These are phyloP conservation scores for Ectemnius cavifrons DNA, from an alignment of 2,888 invertebrate genomes.

Conservation along the genomic window DNA sequence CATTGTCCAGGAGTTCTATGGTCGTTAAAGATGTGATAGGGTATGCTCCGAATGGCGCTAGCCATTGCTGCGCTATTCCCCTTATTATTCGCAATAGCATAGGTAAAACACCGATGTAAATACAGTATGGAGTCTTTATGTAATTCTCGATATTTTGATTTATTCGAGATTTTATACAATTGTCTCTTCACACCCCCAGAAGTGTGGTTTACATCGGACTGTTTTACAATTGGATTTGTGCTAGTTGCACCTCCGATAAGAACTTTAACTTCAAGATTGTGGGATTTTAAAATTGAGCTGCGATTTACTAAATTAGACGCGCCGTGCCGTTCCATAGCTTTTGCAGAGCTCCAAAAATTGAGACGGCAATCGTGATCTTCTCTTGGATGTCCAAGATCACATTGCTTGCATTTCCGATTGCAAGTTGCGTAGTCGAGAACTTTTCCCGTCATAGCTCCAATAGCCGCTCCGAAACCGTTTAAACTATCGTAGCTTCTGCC, in stretches of 20 bases:
- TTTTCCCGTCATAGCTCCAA: constrained; percentile 41
- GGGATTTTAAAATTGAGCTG: constrained; percentile 42
- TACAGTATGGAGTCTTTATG: no score
- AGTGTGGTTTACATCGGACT: no score
- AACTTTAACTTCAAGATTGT: constrained; percentile 51
- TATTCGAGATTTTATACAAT: no score
- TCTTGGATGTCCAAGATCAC: constrained; percentile 40
- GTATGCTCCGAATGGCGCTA: no score
- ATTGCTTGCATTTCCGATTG: constrained; percentile 57
- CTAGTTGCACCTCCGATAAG: constrained; percentile 22
- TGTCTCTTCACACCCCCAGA: no score
- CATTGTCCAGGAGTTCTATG: no score
- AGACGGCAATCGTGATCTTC: constrained; percentile 54
- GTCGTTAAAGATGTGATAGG: no score
- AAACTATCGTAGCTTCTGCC: constrained; percentile 58
- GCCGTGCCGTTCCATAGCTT: constrained; percentile 62
- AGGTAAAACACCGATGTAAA: no score
- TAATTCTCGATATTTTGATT: no score
- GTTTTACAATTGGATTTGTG: no score
- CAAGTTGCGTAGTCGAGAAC: constrained; percentile 56
- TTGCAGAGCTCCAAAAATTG: constrained; percentile 60
- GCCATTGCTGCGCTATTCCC: no score
- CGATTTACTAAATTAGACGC: constrained; percentile 38
- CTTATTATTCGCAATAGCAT: no score
- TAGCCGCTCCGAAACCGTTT: constrained; percentile 54